These are phyloP conservation scores for Tetranychus piercei DNA, from an alignment of 2,888 invertebrate genomes.

Conservation along the genomic window DNA sequence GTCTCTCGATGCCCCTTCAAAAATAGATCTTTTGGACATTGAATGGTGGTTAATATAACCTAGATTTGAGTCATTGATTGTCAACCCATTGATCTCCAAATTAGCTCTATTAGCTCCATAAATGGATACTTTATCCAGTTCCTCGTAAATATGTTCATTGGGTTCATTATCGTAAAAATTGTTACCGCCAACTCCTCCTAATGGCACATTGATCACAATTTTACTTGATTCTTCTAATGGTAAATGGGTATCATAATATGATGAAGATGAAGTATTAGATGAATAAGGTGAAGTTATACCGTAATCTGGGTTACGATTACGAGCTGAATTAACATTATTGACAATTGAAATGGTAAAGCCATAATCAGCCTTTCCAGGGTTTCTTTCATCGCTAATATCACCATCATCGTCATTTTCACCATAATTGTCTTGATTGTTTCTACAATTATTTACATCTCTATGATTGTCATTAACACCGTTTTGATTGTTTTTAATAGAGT, in stretches of 20 bases:
- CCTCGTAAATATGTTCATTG: slow-evolving; percentile 22
- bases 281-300: slow-evolving; percentile 3
- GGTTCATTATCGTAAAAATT: background rate
- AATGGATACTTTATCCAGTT: slow-evolving; percentile 15
- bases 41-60: background rate
- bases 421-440: background rate
- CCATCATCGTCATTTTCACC: background rate
- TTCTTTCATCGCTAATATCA: background rate
- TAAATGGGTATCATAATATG: slow-evolving; percentile 12
- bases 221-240: slow-evolving; percentile 12
- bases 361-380: background rate
- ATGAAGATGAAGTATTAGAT: slow-evolving; percentile 15
- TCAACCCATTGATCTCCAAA: background rate
- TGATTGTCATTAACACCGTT: background rate
- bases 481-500: too few species aligned
- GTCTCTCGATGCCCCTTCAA: slow-evolving; percentile 46
- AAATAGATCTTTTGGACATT: slow-evolving; percentile 17
- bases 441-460: background rate
- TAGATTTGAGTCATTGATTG: background rate
- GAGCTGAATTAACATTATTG: slow-evolving; percentile 4
- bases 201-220: slow-evolving; percentile 21
- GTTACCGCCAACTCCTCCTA: slow-evolving; percentile 7
- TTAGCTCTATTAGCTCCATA: slow-evolving; percentile 13
- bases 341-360: slow-evolving; percentile 8
- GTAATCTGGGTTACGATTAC: background rate